Base-by-base conservation (phyloP, 2,888 invertebrate genomes). In the Beris morrisii region DNA sequence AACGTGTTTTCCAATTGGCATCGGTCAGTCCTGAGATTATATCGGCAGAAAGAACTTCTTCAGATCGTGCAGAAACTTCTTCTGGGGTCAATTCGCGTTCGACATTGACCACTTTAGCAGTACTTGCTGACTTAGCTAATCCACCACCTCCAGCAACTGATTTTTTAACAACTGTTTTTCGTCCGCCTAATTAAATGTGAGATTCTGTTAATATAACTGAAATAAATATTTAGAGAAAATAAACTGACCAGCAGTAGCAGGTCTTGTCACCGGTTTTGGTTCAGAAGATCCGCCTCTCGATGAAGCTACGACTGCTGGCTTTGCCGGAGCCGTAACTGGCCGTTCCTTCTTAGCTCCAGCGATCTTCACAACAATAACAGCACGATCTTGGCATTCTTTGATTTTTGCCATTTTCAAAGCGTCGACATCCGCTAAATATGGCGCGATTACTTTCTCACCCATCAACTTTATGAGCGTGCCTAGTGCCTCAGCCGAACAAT, bases 381-480 rank as follows among this genome's bases (percentile, higher is more conserved):
- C 95, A 81, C 96, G 97, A 59, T 97, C 96, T 73, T 91, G 90
- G 75, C 87, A 92, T 78, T 98, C 98, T 79, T 94, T 95, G 55
- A 98, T 91, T 83, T 97, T 98, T 54, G 88, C 86, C 86, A 96
- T 90, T 81, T 97, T 98, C 38, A 96, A 81, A 50, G 87, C 86
- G 77, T 99, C 98, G 0, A 98, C 80, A 77, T 97, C 97, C 1
- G 88, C 87, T 28, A 97, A 84, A 76, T 94, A 93, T 0, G 94
- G 92, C 54, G 85, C 85, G 67, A 98, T 88, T 46, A 88, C 87
- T 79, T 95, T 96, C 75, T 98, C 97, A 1, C 97, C 93, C 11
- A 97, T 91, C 4, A 97, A 86, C 80, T 96, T 97, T 83, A 95
- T 90, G 0, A 95, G 88, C 0, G 95, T 96, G 9, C 98, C 99